A percentile compares a stretch with the other conserved stretches of the same genome.
phyloP scores from a whole-genome alignment of 2,113 vertebrate species.

The Halichoerus grypus region DNA sequence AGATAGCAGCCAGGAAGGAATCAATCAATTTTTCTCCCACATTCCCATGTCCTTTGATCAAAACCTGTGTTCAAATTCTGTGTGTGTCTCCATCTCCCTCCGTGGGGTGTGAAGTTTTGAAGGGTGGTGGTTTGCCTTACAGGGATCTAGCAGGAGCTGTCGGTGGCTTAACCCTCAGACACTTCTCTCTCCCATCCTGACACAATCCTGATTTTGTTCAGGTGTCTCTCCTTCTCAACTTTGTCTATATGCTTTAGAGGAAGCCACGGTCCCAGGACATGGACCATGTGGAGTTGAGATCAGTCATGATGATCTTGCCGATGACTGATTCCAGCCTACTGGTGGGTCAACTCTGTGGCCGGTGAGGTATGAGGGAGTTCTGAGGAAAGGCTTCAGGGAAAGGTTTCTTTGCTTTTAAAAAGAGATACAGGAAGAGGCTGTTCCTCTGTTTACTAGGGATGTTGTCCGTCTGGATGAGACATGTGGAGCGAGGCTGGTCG shows the following conservation, averaged over 20 bases:
- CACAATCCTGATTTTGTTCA: not conserved
- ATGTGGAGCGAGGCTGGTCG: too few species aligned
- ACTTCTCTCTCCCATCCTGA: not conserved
- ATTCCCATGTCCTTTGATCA: not conserved
- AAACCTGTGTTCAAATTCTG: not conserved
- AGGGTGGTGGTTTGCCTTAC: not conserved
- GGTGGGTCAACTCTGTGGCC: not conserved
- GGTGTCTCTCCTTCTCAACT: not conserved
- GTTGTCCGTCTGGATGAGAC: not conserved
- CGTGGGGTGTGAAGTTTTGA: too few species aligned
- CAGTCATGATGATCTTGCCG: accelerated
- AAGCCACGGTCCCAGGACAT: not conserved
- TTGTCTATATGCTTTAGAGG: not conserved
- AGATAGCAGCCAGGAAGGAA: not conserved
- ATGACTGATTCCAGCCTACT: not conserved
- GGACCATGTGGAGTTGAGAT: not conserved
- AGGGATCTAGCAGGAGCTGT: accelerated
- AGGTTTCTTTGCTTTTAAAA: not conserved
- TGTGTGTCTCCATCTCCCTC: not conserved
- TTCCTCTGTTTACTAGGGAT: not conserved
- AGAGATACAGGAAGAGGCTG: not conserved
- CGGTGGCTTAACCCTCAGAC: accelerated
- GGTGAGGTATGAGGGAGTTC: not conserved
- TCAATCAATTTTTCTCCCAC: not conserved
- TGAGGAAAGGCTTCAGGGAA: not conserved